phyloP scores from a whole-genome alignment of 2,113 vertebrate species.

The Promerops cafer region DNA sequence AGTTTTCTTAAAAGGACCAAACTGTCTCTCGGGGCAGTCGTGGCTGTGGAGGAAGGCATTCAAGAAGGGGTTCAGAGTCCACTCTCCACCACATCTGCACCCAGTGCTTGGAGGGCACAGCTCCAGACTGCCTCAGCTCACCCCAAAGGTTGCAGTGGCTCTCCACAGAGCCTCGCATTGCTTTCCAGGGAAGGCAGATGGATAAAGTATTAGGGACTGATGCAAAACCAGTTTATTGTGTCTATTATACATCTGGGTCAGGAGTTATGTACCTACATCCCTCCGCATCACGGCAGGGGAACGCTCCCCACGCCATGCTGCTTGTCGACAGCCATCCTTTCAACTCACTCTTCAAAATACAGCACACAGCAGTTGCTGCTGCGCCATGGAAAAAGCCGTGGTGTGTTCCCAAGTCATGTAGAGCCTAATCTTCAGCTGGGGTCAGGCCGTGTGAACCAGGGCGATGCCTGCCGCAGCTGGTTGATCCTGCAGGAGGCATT shows the following conservation, averaged over 20 bases:
- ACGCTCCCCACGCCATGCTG: not conserved
- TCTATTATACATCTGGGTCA: not conserved
- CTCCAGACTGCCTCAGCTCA: not conserved
- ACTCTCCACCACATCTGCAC: not conserved
- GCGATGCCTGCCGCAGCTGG: not conserved
- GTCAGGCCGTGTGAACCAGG: not conserved
- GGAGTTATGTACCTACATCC: not conserved
- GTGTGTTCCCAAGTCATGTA: not conserved
- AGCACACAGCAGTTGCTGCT: not conserved
- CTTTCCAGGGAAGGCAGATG: not conserved
- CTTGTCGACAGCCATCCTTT: not conserved
- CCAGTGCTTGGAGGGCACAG: not conserved
- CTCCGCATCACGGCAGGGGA: not conserved
- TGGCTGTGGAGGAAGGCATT: not conserved
- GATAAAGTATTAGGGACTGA: not conserved
- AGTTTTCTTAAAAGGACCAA: not conserved
- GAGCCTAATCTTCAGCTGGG: not conserved
- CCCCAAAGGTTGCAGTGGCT: not conserved
- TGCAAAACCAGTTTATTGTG: not conserved
- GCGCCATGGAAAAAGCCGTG: accelerated
- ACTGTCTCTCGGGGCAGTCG: accelerated
- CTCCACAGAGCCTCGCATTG: not conserved
- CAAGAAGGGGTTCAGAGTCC: not conserved
- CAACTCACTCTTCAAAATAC: not conserved
- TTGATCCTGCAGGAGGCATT: accelerated